phyloP scores from a whole-genome alignment of 2,113 vertebrate species.

The Nesospiza acunhae region DNA sequence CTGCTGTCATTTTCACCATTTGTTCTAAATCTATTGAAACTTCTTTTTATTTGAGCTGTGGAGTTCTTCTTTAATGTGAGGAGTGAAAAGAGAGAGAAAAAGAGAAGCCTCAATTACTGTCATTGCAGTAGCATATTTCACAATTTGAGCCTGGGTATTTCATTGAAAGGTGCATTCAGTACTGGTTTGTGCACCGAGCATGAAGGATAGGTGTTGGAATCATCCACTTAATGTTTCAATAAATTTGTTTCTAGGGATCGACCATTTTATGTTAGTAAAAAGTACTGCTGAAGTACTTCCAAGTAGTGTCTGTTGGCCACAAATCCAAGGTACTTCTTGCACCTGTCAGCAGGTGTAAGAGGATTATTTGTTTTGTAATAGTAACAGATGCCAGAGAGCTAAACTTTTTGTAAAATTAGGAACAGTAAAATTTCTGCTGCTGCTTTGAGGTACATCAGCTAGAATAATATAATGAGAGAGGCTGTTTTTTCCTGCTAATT shows the following conservation, averaged over 20 bases:
- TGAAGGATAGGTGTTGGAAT: background rate
- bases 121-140: background rate
- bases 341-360: background rate
- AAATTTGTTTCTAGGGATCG: background rate
- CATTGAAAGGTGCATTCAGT: background rate
- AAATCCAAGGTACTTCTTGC: background rate
- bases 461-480: background rate
- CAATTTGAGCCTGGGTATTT: background rate
- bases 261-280: background rate
- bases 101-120: background rate
- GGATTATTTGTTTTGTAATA: conserved; percentile 38
- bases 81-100: background rate
- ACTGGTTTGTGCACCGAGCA: rapidly evolving
- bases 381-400: background rate
- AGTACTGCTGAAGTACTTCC: background rate
- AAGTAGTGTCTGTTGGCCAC: background rate
- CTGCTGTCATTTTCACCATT: background rate
- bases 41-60: background rate
- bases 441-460: background rate
- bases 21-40: background rate
- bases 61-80: background rate
- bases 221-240: background rate
- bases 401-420: background rate
- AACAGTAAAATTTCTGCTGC: background rate
- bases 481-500: background rate